Conservation (phyloP, 2,888 invertebrate genomes). For the Formica aserva region DNA sequence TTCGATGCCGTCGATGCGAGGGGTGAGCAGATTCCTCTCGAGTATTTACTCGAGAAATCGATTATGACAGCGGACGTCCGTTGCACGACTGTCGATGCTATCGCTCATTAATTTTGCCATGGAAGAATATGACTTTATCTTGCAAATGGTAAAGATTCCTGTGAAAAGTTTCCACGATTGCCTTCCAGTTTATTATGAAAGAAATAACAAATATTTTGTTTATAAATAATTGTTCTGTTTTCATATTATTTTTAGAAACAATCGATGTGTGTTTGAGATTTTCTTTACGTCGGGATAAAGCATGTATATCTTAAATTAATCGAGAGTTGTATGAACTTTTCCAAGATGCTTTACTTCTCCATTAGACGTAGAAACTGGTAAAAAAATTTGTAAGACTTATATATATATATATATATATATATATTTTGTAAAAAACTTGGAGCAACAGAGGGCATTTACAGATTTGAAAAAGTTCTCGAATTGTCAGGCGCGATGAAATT, state of each 20-base stretch:
- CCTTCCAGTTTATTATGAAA: background rate
- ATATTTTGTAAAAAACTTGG: background rate
- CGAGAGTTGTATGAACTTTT: background rate
- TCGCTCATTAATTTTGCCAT: slow-evolving; percentile 31
- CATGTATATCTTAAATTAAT: background rate
- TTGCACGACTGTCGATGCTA: slow-evolving; percentile 48
- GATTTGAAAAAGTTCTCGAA: background rate
- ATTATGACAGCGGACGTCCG: slow-evolving; percentile 42
- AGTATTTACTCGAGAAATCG: slow-evolving; percentile 60
- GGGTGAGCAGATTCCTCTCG: slow-evolving; percentile 27
- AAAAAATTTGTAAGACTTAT: background rate
- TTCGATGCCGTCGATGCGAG: slow-evolving; percentile 55
- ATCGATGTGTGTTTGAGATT: background rate
- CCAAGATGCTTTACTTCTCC: background rate
- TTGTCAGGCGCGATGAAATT: slow-evolving; percentile 47
- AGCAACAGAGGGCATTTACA: background rate
- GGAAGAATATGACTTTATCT: slow-evolving; percentile 4
- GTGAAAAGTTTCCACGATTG: background rate
- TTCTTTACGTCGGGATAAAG: background rate
- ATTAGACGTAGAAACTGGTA: background rate
- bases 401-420: too few species aligned
- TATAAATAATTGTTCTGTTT: background rate
- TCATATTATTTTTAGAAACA: background rate
- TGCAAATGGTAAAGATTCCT: background rate
- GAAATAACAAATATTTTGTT: background rate